Evolutionary conservation across 2,797 vertebrate species (phyloP), one percentile per base, ranked within the genome.

Genomic region (Tolypeutes matacus): DNA sequence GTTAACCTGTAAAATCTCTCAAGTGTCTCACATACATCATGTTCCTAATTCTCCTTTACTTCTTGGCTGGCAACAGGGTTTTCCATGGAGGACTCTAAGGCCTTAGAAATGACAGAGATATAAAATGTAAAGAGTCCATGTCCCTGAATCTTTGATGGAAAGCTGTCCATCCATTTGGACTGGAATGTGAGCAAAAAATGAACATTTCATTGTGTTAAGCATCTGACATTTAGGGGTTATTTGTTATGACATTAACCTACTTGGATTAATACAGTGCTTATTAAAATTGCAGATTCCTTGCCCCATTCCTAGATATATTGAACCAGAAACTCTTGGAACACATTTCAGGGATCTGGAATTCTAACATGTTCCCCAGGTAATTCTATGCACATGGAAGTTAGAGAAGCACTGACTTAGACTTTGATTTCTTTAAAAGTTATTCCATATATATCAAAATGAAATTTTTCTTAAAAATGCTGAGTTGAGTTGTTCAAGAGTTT

Each of bases 401-500:
- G 46, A 75, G 53, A 89, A 64, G 53, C 6, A 39, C 34, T 27
- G n/a, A 8, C 29, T 86, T 67, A 81, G 42, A 53, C n/a, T 73
- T 67, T 23, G n/a, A 76, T 46, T 92, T 91, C 46, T 84, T 89
- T 72, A 34, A 70, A 85, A 93, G 31, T 58, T 51, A 27, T 25
- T 70, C 53, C 25, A 56, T 36, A 18, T 53, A n/a, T 81, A 39
- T 80, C 1, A 69, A 87, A 69, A 77, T 42, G 15, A 90, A 76
- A 31, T 2, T n/a, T 85, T 72, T 36, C 36, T 78, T 53, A 84
- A 76, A 72, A 14, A 10, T 65, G 14, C 60, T 76, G 46, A 81
- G 17, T 58, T 49, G 18, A 64, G 31, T 51, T 83, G 6, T 75
- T 91, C 9, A 39, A 93, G 70, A 70, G 51, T 83, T 92, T 80